phyloP scores from a whole-genome alignment of 1,140 invertebrate genomes.

The Bombus breviceps region DNA sequence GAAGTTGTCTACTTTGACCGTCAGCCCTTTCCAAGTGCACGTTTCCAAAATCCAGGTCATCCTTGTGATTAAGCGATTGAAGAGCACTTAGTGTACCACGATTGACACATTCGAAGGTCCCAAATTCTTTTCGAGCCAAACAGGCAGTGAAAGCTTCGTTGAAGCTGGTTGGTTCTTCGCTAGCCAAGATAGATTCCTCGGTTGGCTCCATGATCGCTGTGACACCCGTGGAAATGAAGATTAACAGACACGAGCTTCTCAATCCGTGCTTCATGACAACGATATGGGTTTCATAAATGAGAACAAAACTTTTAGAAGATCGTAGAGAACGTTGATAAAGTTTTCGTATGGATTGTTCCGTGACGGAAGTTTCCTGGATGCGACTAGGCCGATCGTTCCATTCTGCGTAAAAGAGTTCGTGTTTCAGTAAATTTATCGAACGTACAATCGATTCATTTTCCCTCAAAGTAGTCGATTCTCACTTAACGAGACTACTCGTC shows the following conservation, averaged over 20 bases:
- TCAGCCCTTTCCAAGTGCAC: slow-evolving; percentile 73
- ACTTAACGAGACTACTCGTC: not conserved
- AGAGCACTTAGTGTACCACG: slow-evolving; percentile 86
- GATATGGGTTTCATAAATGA: too few species aligned
- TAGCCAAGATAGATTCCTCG: slow-evolving; percentile 25
- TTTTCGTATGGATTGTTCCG: not conserved
- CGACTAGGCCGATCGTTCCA: not conserved
- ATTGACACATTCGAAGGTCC: slow-evolving; percentile 85
- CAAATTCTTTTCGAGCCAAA: slow-evolving; percentile 68
- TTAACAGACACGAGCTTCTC: slow-evolving; percentile 60
- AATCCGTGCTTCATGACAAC: slow-evolving; percentile 69
- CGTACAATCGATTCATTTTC: not conserved
- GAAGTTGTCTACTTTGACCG: slow-evolving; percentile 72
- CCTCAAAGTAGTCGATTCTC: not conserved
- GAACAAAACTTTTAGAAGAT: slow-evolving; percentile 6
- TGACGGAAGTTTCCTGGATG: slow-evolving; percentile 26
- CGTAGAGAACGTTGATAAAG: slow-evolving; percentile 22
- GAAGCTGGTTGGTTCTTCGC: slow-evolving; percentile 67
- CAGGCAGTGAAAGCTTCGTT: slow-evolving; percentile 70
- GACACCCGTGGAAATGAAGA: slow-evolving; percentile 68
- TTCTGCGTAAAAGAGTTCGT: not conserved
- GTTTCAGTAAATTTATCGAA: not conserved
- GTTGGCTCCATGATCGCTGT: slow-evolving; percentile 75
- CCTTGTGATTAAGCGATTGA: slow-evolving; percentile 85
- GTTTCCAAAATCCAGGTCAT: slow-evolving; percentile 85